Conservation (phyloP, 2,888 invertebrate genomes). For the Nephrotoma flavescens region DNA sequence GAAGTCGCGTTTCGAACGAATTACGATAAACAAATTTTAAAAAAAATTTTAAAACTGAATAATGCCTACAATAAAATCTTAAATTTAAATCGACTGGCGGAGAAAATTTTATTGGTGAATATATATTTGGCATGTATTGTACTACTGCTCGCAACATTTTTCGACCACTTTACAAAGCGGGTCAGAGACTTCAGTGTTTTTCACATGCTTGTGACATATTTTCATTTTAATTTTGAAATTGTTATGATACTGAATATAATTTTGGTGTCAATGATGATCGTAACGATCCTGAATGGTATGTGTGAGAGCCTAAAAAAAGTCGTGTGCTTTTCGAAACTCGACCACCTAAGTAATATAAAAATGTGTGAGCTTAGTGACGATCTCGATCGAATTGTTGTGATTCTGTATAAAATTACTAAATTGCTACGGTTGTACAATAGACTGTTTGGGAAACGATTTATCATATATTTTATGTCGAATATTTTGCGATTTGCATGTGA, state of each 20-base stretch:
- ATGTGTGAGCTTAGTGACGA: background rate
- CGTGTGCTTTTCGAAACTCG: background rate
- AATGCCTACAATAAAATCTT: background rate
- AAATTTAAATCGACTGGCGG: background rate
- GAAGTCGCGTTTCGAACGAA: background rate
- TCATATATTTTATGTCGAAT: too few relatives aligned
- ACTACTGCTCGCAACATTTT: background rate
- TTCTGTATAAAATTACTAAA: background rate
- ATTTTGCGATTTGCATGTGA: too few relatives aligned
- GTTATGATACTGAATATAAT: background rate
- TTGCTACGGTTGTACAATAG: background rate
- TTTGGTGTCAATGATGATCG: background rate
- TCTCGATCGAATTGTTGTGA: background rate
- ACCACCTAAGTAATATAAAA: background rate
- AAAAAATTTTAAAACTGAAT: background rate
- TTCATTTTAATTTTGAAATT: background rate
- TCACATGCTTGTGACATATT: background rate
- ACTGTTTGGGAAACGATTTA: background rate
- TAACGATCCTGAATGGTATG: background rate
- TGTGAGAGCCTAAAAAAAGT: background rate
- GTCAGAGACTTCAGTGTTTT: background rate
- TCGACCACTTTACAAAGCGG: background rate
- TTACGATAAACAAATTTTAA: background rate
- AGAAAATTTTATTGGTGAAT: background rate
- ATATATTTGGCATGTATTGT: background rate